A percentile compares a stretch with the other conserved stretches of the same genome.
These are phyloP conservation scores for Potamilus streckersoni DNA, from an alignment of 1,140 invertebrate species.

Conservation along the genomic window DNA sequence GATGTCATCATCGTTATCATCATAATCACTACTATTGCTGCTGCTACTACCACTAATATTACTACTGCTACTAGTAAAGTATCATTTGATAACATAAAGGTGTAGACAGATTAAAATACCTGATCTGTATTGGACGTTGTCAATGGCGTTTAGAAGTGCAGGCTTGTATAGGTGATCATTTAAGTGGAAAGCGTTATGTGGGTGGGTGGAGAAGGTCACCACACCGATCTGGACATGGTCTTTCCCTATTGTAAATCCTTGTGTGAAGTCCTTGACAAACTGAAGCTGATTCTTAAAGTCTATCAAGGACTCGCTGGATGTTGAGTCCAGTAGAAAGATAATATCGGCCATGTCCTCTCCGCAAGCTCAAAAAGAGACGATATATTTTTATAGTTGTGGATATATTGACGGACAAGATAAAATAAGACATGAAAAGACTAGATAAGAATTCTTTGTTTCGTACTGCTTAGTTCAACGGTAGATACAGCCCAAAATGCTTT, in stretches of 20 bases:
- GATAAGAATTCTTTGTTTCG: no score
- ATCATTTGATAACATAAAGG: no score
- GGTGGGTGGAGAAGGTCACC: slow-evolving; percentile 25
- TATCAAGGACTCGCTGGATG: slow-evolving; percentile 34
- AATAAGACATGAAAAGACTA: no score
- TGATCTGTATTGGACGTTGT: slow-evolving; percentile 11
- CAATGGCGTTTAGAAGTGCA: slow-evolving; percentile 18
- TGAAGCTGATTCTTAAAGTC: slow-evolving; percentile 38
- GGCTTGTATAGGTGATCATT: slow-evolving; percentile 22
- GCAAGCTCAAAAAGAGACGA: slow-evolving; percentile 20
- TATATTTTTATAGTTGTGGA: no score
- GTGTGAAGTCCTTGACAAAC: slow-evolving; percentile 28
- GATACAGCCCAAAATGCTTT: no score
- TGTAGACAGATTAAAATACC: background rate
- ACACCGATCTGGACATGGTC: slow-evolving; percentile 38
- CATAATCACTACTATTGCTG: no score
- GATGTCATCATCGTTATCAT: no score
- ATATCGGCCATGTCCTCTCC: slow-evolving; percentile 35
- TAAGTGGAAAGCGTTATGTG: slow-evolving; percentile 31
- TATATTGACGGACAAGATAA: no score
- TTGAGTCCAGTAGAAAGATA: slow-evolving; percentile 41
- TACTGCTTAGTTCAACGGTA: no score
- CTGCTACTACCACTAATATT: no score
- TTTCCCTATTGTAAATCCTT: slow-evolving; percentile 10
- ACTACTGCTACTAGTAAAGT: no score